These are phyloP conservation scores for Eupithecia exiguata DNA, from an alignment of 2,888 invertebrate genomes.

Conservation along the genomic window DNA sequence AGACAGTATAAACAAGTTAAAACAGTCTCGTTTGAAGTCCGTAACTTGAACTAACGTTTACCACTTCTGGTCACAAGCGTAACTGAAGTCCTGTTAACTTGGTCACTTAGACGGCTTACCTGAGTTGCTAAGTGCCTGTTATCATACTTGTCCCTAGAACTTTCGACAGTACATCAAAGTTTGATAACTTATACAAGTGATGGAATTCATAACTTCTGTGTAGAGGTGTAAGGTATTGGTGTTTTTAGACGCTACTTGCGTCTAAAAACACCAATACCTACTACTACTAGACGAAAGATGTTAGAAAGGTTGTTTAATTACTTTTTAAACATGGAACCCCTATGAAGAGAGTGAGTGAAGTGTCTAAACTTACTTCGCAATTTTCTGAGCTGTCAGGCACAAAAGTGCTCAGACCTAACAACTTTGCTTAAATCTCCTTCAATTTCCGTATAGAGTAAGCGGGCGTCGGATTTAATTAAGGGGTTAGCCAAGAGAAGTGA, in stretches of 20 bases:
- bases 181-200: neutral
- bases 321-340: neutral
- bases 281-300: too few relatives aligned
- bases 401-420: slow-evolving; percentile 8
- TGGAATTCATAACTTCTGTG: neutral
- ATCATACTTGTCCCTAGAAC: slow-evolving; percentile 10
- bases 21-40: neutral
- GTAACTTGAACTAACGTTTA: neutral
- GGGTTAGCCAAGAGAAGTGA: slow-evolving; percentile 36
- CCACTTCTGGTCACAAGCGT: slow-evolving; percentile 19
- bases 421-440: slow-evolving; percentile 25
- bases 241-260: too few relatives aligned
- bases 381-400: neutral
- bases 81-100: slow-evolving; percentile 14
- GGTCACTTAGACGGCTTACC: slow-evolving; percentile 12
- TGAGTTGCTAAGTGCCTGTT: slow-evolving; percentile 18
- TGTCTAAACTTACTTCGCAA: neutral
- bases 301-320: neutral
- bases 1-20: neutral
- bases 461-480: slow-evolving; percentile 47
- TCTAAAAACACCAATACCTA: too few relatives aligned
- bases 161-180: neutral
- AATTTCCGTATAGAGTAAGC: slow-evolving; percentile 27
- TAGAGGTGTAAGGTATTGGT: neutral
- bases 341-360: neutral